A percentile compares a stretch with the other conserved stretches of the same genome.
These are phyloP conservation scores for Plutella xylostella DNA, from an alignment of 2,888 invertebrate species.

Conservation along the genomic window DNA sequence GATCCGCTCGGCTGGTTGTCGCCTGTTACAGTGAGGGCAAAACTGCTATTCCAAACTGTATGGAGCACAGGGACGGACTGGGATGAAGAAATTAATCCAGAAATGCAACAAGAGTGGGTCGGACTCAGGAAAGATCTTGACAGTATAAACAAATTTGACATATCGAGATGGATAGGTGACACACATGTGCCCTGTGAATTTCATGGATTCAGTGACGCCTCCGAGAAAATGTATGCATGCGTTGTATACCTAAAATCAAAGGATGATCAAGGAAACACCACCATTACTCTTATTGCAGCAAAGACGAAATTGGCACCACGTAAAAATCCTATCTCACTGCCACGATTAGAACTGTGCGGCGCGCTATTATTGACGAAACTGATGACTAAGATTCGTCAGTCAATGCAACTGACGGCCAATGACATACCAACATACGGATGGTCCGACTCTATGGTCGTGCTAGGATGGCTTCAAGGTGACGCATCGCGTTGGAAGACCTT, in stretches of 20 bases:
- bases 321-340: too few species aligned
- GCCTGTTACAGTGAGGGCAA: constrained; percentile 10
- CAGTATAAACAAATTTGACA: neutral
- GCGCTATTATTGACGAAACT: too few species aligned
- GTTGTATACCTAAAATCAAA: constrained; percentile 11
- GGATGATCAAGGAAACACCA: constrained; percentile 4
- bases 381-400: too few species aligned
- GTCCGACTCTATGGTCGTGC: neutral
- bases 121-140: constrained; percentile 5
- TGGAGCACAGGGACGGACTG: constrained; percentile 14
- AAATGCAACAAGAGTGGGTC: constrained; percentile 7
- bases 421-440: too few species aligned
- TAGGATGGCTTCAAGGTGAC: too few species aligned
- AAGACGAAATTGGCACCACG: too few species aligned
- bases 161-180: constrained; percentile 12
- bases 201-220: constrained; percentile 18
- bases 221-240: constrained; percentile 17
- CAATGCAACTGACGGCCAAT: too few species aligned
- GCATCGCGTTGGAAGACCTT: too few species aligned
- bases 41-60: constrained; percentile 15
- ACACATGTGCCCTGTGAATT: constrained; percentile 11
- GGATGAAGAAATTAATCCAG: constrained; percentile 12
- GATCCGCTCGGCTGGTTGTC: neutral
- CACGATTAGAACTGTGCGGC: too few species aligned
- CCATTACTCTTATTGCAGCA: constrained; percentile 11